These are phyloP conservation scores for Casuarius casuarius DNA, from an alignment of 2,113 vertebrate species.

Conservation along the genomic window DNA sequence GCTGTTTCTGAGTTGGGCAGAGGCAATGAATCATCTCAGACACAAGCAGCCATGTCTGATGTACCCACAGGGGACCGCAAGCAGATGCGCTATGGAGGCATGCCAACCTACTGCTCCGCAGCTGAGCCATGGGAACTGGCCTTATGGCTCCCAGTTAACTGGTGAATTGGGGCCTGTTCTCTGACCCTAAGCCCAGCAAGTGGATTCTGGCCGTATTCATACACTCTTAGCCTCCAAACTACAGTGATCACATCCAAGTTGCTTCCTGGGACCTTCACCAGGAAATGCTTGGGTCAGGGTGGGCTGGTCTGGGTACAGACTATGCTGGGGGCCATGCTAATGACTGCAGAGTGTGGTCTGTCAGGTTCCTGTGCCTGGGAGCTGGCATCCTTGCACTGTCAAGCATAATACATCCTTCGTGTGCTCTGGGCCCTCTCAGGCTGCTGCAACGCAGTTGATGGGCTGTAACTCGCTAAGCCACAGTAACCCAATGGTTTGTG, in stretches of 20 bases:
- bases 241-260: background rate
- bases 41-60: rapidly evolving
- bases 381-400: background rate
- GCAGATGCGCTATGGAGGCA: constrained; percentile 13
- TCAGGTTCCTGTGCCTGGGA: background rate
- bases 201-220: background rate
- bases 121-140: constrained; percentile 20
- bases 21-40: background rate
- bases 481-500: rapidly evolving
- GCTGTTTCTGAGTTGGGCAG: background rate
- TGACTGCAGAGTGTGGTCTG: rapidly evolving
- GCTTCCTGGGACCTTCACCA: background rate
- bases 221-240: rapidly evolving
- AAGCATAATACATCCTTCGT: background rate
- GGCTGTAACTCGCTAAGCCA: background rate
- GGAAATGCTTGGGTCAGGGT: background rate
- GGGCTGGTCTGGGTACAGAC: background rate
- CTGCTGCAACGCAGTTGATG: background rate
- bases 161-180: background rate
- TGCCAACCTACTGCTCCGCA: background rate
- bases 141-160: background rate
- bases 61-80: background rate
- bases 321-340: rapidly evolving
- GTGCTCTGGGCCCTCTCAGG: rapidly evolving
- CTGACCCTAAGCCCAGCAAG: background rate